Conservation (phyloP, 2,888 invertebrate species). For the Gisinianus flammeolus region DNA sequence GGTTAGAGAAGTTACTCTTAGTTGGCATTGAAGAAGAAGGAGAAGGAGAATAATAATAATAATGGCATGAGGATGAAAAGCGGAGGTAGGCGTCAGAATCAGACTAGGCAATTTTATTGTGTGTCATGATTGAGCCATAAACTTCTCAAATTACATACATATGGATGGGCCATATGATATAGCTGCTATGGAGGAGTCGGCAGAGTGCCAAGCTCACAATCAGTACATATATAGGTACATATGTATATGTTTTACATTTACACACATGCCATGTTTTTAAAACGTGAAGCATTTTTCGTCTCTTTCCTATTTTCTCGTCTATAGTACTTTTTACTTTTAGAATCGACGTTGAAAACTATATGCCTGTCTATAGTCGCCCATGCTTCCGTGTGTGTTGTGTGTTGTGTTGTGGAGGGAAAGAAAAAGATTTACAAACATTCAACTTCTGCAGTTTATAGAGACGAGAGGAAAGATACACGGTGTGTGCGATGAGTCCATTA, state of each 20-base stretch:
- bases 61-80: too few species aligned
- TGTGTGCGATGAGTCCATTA: background rate
- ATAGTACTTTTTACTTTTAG: background rate
- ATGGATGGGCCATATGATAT: background rate
- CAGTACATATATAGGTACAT: too few species aligned
- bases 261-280: too few species aligned
- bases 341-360: background rate
- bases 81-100: background rate
- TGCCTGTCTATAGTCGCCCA: background rate
- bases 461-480: too few species aligned
- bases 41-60: too few species aligned
- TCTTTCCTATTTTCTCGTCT: background rate
- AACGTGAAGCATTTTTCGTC: background rate
- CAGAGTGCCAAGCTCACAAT: conserved; percentile 8
- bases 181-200: background rate
- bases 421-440: too few species aligned
- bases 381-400: too few species aligned
- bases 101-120: background rate
- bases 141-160: conserved; percentile 16
- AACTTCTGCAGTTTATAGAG: too few species aligned
- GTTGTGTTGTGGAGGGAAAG: too few species aligned
- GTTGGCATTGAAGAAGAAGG: too few species aligned
- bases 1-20: too few species aligned
- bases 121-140: conserved; percentile 23
- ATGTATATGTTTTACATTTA: too few species aligned